Evolutionary conservation across 2,113 vertebrate species (phyloP).

Genomic region (Oncorhynchus nerka): DNA sequence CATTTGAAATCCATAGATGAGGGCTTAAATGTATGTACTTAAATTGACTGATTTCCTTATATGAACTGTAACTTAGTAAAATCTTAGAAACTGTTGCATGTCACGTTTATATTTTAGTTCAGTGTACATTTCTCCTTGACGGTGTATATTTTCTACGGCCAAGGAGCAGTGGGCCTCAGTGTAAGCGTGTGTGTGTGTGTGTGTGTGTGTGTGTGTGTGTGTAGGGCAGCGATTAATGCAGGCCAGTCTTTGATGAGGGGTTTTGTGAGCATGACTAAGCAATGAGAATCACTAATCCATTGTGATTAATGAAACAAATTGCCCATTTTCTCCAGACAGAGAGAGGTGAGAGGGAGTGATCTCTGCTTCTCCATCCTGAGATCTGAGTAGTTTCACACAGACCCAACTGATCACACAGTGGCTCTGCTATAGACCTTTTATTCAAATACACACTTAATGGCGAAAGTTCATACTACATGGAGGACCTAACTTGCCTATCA

Average conservation of each 20-base stretch:
- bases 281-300: constrained; percentile 73
- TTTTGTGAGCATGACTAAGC: constrained; percentile 75
- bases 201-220: constrained; percentile 28
- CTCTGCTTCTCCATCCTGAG: background rate
- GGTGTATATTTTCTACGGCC: background rate
- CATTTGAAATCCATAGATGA: no score
- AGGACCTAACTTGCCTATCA: no score
- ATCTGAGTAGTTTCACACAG: background rate
- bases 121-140: constrained; percentile 1
- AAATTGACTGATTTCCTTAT: no score
- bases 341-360: constrained; percentile 4
- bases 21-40: no score
- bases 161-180: background rate
- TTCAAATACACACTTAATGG: no score
- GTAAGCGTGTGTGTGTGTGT: constrained; percentile 1
- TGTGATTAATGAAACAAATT: constrained; percentile 80
- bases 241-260: constrained; percentile 66
- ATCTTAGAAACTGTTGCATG: no score
- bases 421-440: no score
- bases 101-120: no score
- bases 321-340: constrained; percentile 48
- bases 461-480: no score
- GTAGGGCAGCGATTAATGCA: constrained; percentile 53
- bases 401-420: background rate
- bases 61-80: no score